A percentile compares a stretch with the other conserved stretches of the same genome.
phyloP scores from a whole-genome alignment of 2,797 vertebrate species.

The Ctenopoma multispine region DNA sequence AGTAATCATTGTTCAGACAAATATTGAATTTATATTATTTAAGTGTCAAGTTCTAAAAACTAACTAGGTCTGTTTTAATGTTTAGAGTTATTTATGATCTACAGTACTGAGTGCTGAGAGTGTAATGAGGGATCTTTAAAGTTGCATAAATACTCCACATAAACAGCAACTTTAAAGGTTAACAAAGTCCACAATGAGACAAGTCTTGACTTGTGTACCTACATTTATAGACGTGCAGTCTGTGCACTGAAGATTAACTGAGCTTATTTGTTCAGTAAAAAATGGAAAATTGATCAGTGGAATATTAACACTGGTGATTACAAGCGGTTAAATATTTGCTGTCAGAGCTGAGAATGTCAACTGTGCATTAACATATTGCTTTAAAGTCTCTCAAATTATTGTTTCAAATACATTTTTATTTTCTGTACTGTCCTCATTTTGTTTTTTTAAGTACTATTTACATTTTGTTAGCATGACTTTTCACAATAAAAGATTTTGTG shows the following conservation, averaged over 20 bases:
- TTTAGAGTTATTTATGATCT: neutral
- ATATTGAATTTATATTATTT: neutral
- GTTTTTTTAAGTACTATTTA: neutral
- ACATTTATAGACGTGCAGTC: neutral
- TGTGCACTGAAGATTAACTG: neutral
- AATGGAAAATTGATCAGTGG: neutral
- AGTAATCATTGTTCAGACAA: neutral
- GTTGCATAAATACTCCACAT: neutral
- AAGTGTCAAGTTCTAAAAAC: neutral
- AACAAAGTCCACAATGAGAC: too few species aligned
- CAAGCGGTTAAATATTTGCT: neutral
- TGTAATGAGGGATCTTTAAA: too few species aligned
- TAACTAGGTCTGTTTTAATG: neutral
- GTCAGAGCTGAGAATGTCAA: neutral
- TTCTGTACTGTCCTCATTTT: neutral
- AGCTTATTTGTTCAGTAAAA: neutral
- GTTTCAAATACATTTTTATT: neutral
- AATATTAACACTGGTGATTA: too few species aligned
- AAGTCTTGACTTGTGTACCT: too few species aligned
- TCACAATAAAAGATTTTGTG: conserved; percentile 12
- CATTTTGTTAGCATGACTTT: too few species aligned
- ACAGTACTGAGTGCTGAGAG: neutral
- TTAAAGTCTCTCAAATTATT: neutral
- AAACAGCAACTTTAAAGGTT: neutral
- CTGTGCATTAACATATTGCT: neutral